Evolutionary conservation across 2,113 vertebrate species (phyloP), one percentile per base, ranked within the genome.

Genomic region (Narcine bancroftii): DNA sequence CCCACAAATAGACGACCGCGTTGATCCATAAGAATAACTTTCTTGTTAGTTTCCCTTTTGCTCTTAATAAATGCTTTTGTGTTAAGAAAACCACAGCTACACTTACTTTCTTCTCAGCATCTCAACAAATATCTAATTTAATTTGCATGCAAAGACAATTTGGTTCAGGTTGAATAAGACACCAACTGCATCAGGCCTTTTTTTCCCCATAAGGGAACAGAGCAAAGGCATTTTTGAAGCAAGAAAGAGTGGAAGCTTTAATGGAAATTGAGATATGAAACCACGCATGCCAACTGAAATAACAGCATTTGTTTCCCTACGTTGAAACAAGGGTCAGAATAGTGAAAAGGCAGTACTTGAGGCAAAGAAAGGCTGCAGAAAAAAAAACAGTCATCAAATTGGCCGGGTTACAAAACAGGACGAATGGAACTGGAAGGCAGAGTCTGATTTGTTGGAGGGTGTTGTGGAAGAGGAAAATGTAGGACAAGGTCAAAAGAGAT

Each of bases 401-500:
- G n/a, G 56, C 29, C 21, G 53, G n/a, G 5, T 87, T 39, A 36
- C 56, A 3, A 10, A 26, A 50, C 47, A 29, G 33, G 33, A 53
- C 47, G 17, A 87, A 87, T 60, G 53, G 33, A 87, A 36, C 53
- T 15, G 11, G 47, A 15, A 53, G 50, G 26, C 50, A 53, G 26
- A 21, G 33, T 60, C 17, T 87, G 53, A 87, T 87, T 87, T 60
- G 81, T 42, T 87, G 53, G 15, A 60, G 81, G 56, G 53, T 87
- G n/a, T 87, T 87, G 6, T 60, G 81, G 33, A 87, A 87, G 53
- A 60, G 81, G 53, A 24, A 60, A 63, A 60, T 63, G 17, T 87
- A 87, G 81, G 50, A 85, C 6, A 36, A 87, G 81, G 53, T 87
- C 81, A 60, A 19, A 60, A 87, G 56, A 60, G 81, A 56, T 56